Evolutionary conservation across 2,888 invertebrate species (phyloP).

Genomic region (Tetramorium bicarinatum): DNA sequence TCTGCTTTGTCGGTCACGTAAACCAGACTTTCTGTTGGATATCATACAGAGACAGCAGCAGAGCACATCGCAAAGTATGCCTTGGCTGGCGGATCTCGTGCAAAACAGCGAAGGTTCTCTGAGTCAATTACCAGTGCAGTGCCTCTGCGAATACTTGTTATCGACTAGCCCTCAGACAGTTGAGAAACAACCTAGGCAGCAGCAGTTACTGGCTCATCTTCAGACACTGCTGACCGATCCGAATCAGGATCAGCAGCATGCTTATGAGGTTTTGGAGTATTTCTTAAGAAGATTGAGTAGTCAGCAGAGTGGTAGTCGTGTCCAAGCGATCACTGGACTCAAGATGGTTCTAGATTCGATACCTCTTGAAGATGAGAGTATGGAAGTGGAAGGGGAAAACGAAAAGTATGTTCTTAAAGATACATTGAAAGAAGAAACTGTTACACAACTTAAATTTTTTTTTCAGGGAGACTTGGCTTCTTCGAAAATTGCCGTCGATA

Average conservation of each 20-base stretch:
- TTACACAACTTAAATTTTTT: slow-evolving; percentile 8
- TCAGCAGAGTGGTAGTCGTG: slow-evolving; percentile 92
- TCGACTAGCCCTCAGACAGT: slow-evolving; percentile 89
- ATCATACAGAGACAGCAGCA: slow-evolving; percentile 94
- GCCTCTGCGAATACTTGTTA: slow-evolving; percentile 97
- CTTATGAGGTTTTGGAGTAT: slow-evolving; percentile 96
- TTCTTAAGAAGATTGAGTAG: slow-evolving; percentile 95
- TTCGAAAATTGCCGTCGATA: slow-evolving; percentile 90
- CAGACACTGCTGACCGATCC: slow-evolving; percentile 88
- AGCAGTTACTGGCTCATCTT: slow-evolving; percentile 91
- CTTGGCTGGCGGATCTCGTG: slow-evolving; percentile 98
- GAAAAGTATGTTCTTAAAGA: slow-evolving; percentile 78
- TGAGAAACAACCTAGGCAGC: slow-evolving; percentile 91
- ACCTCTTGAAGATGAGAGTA: slow-evolving; percentile 86
- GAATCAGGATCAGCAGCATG: slow-evolving; percentile 88
- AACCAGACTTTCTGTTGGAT: slow-evolving; percentile 96
- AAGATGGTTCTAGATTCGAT: slow-evolving; percentile 90
- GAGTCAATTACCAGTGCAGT: slow-evolving; percentile 97
- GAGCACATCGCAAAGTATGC: slow-evolving; percentile 97
- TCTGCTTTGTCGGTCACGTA: slow-evolving; percentile 94
- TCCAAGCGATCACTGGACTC: slow-evolving; percentile 92
- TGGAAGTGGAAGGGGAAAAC: slow-evolving; percentile 83
- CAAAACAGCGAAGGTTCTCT: slow-evolving; percentile 96
- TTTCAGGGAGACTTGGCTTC: slow-evolving; percentile 87
- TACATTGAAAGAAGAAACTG: not conserved